Conservation (phyloP, 2,888 invertebrate species). For the Leptinotarsa juncta region DNA sequence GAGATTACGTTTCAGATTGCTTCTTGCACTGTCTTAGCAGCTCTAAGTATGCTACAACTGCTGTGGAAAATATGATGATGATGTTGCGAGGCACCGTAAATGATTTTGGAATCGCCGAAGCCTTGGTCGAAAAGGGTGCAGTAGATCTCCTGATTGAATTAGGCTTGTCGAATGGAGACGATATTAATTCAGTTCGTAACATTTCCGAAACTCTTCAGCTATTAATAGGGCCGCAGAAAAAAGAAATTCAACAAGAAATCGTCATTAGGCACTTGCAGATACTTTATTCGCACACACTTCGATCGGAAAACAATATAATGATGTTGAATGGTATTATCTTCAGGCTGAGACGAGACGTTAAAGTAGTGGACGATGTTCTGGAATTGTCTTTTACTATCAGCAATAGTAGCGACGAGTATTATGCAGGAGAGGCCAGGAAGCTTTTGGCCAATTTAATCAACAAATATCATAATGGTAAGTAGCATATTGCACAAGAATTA, state of each 20-base stretch:
- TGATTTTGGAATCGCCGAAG: conserved; percentile 5
- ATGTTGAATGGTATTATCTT: conserved; percentile 69
- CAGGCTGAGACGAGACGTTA: conserved; percentile 65
- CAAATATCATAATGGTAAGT: conserved; percentile 63
- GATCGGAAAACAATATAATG: conserved; percentile 60
- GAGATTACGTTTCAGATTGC: conserved; percentile 21
- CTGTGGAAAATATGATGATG: conserved; percentile 23
- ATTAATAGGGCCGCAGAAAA: conserved; percentile 64
- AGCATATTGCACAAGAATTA: neutral
- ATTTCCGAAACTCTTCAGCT: conserved; percentile 65
- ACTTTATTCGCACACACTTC: conserved; percentile 44
- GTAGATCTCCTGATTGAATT: conserved; percentile 31
- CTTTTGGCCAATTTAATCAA: conserved; percentile 72
- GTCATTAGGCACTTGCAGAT: conserved; percentile 63
- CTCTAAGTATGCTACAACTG: neutral
- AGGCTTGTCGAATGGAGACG: conserved; percentile 6
- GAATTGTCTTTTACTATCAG: conserved; percentile 62
- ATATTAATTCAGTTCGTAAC: conserved; percentile 39
- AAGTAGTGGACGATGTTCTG: conserved; percentile 58
- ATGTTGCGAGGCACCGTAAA: conserved; percentile 21
- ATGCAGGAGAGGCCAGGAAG: conserved; percentile 66
- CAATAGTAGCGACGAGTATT: conserved; percentile 46
- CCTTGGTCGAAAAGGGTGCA: conserved; percentile 30
- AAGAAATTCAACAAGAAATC: conserved; percentile 65
- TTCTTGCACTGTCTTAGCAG: conserved; percentile 25